These are phyloP conservation scores for Scolanthus callimorphus DNA, from an alignment of 92 coral and sea anemone species.

Conservation along the genomic window DNA sequence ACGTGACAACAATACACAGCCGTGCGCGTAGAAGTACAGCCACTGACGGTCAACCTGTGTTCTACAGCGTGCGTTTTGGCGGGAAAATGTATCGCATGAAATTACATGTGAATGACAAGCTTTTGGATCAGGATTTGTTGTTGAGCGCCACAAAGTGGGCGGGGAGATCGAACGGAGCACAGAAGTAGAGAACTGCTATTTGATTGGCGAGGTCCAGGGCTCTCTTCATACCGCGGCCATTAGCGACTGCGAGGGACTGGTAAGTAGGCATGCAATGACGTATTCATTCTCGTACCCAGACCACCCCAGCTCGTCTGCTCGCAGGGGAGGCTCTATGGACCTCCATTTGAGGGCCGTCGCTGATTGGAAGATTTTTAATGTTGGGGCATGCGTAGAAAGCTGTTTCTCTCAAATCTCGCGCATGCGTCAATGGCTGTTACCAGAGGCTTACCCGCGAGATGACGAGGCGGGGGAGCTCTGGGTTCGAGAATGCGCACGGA, in stretches of 20 bases:
- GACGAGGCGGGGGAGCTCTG: too few relatives aligned
- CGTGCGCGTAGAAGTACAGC: constrained; percentile 75
- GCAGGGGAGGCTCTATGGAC: too few relatives aligned
- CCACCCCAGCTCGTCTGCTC: too few relatives aligned
- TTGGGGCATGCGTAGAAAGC: too few relatives aligned
- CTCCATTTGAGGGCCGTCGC: too few relatives aligned
- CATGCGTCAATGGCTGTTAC: too few relatives aligned
- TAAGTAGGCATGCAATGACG: too few relatives aligned
- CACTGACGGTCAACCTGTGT: constrained; percentile 57
- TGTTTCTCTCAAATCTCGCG: too few relatives aligned
- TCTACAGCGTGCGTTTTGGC: constrained; percentile 48
- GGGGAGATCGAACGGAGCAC: constrained; percentile 56
- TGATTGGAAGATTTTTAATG: too few relatives aligned
- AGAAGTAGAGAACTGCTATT: constrained; percentile 72
- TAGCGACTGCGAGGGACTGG: constrained; percentile 98
- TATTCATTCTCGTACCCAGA: too few relatives aligned
- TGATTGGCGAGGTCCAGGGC: constrained; percentile 71
- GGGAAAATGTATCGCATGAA: constrained; percentile 59
- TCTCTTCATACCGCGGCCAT: constrained; percentile 75
- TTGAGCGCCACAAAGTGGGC: constrained; percentile 66
- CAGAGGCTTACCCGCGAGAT: too few relatives aligned
- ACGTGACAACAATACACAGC: constrained; percentile 67
- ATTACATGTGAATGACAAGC: constrained; percentile 60
- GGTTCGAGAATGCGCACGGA: too few relatives aligned
- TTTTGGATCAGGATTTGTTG: constrained; percentile 76